Evolutionary conservation across 2,797 vertebrate genomes (phyloP).

Genomic region (Gymnoscopelus microlampas): DNA sequence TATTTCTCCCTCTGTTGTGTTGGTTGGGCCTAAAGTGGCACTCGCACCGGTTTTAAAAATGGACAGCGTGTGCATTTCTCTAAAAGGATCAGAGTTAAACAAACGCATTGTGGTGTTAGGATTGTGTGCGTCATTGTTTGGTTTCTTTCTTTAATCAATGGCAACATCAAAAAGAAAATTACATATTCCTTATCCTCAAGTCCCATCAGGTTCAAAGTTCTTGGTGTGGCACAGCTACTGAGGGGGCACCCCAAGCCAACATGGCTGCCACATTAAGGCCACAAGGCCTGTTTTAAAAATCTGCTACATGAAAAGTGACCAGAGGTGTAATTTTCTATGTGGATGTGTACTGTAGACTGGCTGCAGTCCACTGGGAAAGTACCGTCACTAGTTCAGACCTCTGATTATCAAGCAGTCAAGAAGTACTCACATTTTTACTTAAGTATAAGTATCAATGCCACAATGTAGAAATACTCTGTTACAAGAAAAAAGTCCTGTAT

Average conservation of each 20-base stretch:
- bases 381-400: conserved; percentile 1
- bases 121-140: not conserved
- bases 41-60: too few species aligned
- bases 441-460: too few species aligned
- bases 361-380: conserved; percentile 22
- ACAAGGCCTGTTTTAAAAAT: conserved; percentile 23
- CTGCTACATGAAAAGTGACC: conserved; percentile 20
- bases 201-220: not conserved
- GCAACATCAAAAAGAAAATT: conserved; percentile 37
- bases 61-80: not conserved
- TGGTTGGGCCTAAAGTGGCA: too few species aligned
- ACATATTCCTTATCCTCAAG: conserved; percentile 36
- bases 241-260: conserved; percentile 8
- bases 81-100: too few species aligned
- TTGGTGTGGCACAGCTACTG: conserved; percentile 41
- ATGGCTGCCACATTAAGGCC: conserved; percentile 25
- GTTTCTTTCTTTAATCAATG: conserved; percentile 7
- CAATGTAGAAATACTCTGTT: too few species aligned
- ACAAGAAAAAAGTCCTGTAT: too few species aligned
- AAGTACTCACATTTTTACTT: too few species aligned
- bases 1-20: too few species aligned
- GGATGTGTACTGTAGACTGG: conserved; percentile 17
- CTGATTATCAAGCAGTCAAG: too few species aligned
- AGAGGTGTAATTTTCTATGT: conserved; percentile 51
- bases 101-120: not conserved